These are phyloP conservation scores for Enteromius argenteus DNA, from an alignment of 2,797 vertebrate genomes.

Conservation along the genomic window DNA sequence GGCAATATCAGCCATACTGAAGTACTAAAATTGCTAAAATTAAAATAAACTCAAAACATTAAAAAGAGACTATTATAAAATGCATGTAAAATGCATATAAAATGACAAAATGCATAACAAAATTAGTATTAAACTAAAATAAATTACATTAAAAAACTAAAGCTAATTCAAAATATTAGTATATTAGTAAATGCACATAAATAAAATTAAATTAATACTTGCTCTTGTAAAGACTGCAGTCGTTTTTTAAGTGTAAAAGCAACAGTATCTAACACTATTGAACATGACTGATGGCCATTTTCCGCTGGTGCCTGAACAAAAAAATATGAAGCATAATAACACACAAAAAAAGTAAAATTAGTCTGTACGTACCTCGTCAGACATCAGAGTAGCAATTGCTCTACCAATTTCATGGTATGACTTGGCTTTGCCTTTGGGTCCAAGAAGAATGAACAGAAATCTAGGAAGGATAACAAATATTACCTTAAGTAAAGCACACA, in stretches of 20 bases:
- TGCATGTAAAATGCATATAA: not conserved
- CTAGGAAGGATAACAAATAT: slow-evolving; percentile 69
- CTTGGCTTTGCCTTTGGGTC: slow-evolving; percentile 97
- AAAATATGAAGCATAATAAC: not conserved
- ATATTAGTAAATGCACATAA: not conserved
- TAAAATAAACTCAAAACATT: not conserved
- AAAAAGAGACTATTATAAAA: too few relatives aligned
- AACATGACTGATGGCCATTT: not conserved
- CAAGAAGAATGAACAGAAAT: slow-evolving; percentile 96
- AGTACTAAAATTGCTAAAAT: not conserved
- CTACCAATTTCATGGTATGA: slow-evolving; percentile 98
- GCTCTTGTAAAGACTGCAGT: not conserved
- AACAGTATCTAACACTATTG: not conserved
- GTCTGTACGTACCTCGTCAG: slow-evolving; percentile 88
- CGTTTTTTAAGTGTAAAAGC: too few relatives aligned
- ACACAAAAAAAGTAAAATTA: not conserved
- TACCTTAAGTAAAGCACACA: not conserved
- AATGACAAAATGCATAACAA: not conserved
- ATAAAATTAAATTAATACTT: not conserved
- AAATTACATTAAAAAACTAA: not conserved
- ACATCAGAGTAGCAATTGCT: slow-evolving; percentile 97
- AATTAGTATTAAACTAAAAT: not conserved
- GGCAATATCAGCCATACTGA: too few relatives aligned
- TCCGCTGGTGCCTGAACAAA: not conserved
- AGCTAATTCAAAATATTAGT: not conserved